Evolutionary conservation across 2,113 vertebrate genomes (phyloP).

Genomic region (Callorhinus ursinus): DNA sequence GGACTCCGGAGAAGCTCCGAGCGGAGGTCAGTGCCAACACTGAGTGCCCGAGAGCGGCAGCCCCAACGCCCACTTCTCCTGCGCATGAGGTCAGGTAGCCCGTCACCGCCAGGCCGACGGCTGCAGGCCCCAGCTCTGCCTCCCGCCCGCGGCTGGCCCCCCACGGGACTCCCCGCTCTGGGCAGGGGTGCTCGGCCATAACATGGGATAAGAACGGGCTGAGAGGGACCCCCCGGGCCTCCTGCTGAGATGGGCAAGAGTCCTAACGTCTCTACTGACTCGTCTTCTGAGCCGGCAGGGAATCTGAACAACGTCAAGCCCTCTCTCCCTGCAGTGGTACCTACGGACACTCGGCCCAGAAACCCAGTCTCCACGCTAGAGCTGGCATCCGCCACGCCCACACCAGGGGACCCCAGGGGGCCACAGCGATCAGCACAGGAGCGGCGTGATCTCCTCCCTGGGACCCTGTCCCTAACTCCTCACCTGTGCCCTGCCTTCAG

Average conservation of each 20-base stretch:
- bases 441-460: background rate
- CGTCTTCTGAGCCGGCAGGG: background rate
- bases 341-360: accelerated
- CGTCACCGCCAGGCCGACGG: accelerated
- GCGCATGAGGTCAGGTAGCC: accelerated
- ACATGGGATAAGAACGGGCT: accelerated
- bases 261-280: background rate
- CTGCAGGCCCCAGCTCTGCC: background rate
- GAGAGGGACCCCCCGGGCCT: background rate
- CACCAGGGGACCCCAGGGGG: accelerated
- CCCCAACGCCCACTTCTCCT: accelerated
- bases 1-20: too few species aligned
- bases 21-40: accelerated
- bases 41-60: background rate
- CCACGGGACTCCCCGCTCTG: accelerated
- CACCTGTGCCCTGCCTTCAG: background rate
- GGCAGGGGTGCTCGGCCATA: too few species aligned
- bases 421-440: accelerated
- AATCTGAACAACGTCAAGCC: too few species aligned
- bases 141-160: accelerated
- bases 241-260: accelerated
- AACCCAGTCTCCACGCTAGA: accelerated
- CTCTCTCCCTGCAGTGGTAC: too few species aligned
- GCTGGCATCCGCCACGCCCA: background rate
- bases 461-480: background rate